Evolutionary conservation across 2,888 invertebrate species (phyloP), one percentile per base, ranked within the genome.

Genomic region (Harpalus rufipes): DNA sequence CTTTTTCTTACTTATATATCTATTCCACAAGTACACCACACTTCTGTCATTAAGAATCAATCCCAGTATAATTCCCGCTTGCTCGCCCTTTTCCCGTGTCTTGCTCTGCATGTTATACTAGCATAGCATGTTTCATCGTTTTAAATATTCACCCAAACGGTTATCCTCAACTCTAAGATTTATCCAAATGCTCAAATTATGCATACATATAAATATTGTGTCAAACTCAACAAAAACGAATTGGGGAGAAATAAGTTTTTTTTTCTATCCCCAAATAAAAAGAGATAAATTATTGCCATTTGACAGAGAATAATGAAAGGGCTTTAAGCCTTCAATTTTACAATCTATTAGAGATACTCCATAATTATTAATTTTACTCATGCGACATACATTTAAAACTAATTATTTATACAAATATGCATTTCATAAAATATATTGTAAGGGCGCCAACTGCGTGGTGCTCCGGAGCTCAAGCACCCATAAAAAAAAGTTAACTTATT

Each of bases 221-320:
- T 8, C 63, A 63, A 63, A 18, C 10, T 63, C 16, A 21, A 63
- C 21, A 16, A 63, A 18, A 63, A 16, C 32, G 41, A 68, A 1
- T 21, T 21, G 21, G 21, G 3, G 21, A 21, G 10, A 59, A 8
- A 10, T 25, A 25, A 8, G 12, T 65, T 21, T 25, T 65, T 21
- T 25, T 65, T 25, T 18, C 32, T 10, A 21, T 12, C 3, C 8
- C 65, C 7, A 65, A 32, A 65, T n/a, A 65, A 65, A 25, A 65
- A 65, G 65, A 65, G 65, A 65, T 65, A 65, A 65, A 65, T 65
- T 65, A 65, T 65, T 25, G n/a, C 12, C 65, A 10, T n/a, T 65
- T 65, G 65, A 65, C 65, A 65, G 65, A 65, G 65, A 65, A 65
- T 65, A 65, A 65, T 65, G 65, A 25, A 65, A 25, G 25, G 25